Evolutionary conservation across 2,797 vertebrate genomes (phyloP), one percentile per base, ranked within the genome.

Genomic region (Enteromius afrohamiltoni): DNA sequence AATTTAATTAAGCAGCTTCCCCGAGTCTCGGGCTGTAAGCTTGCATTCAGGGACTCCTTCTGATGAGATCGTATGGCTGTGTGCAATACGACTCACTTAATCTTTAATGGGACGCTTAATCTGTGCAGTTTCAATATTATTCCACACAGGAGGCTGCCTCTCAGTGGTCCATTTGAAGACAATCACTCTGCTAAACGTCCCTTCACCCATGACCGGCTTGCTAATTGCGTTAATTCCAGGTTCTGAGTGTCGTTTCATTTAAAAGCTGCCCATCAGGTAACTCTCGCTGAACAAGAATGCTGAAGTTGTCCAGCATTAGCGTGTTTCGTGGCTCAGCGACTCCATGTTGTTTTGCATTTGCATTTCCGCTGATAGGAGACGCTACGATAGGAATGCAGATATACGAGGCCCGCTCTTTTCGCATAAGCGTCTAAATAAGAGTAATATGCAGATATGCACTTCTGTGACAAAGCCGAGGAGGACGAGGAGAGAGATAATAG

Each of bases 1-100:
- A 95, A 96, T 96, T 95, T 94, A 95, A 95, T 96, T 95, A 95
- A 94, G 92, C 92, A 86, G 89, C 91, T 92, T 93, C 93, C 91
- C 92, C 92, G 93, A 93, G 92, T 92, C 91, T 85, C 90, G 93
- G 93, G 93, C 91, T 92, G 88, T 88, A 92, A 92, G 93, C 94
- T 92, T 91, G 92, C 89, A 90, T 93, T 95, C 91, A 92, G 92
- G 90, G 85, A 55, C 87, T 92, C 26, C 42, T 78, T 94, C 94
- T 94, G 93, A 93, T 90, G 90, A 92, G 92, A 95, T 92, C 91
- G 92, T 94, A 91, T 89, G 92, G 92, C 93, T 93, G 92, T 91
- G 94, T 92, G 94, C 93, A 94, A 92, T 91, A 93, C 91, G 90
- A 92, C 90, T 88, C 88, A 93, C 92, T 91, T 88, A 93, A 91